Conservation (phyloP, 2,797 vertebrate genomes). For the Tiaroga cobitis region DNA sequence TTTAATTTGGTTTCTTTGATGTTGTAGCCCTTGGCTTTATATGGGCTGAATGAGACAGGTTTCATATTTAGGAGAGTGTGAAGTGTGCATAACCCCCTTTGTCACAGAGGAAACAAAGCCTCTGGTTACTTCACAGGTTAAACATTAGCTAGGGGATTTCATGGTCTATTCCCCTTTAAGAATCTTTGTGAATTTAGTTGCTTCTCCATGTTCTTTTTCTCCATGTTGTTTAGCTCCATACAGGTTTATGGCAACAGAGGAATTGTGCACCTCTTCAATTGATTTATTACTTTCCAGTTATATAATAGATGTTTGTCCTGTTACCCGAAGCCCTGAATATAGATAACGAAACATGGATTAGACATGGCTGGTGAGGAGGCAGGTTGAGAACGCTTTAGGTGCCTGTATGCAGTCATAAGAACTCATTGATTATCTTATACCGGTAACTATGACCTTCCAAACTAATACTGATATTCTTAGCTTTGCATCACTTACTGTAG, state of each 20-base stretch:
- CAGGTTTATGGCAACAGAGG: not conserved
- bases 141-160: slow-evolving; percentile 30
- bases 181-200: not conserved
- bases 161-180: not conserved
- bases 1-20: slow-evolving; percentile 10
- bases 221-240: not conserved
- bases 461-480: not conserved
- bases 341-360: slow-evolving; percentile 14
- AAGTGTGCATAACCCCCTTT: not conserved
- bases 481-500: not conserved
- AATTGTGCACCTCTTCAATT: not conserved
- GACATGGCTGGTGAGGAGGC: not conserved
- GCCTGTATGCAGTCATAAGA: not conserved
- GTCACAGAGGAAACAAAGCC: slow-evolving; percentile 13
- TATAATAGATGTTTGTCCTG: slow-evolving; percentile 31
- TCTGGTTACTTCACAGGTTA: slow-evolving; percentile 35
- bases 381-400: not conserved
- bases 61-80: not conserved
- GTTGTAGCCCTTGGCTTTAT: not conserved
- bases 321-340: slow-evolving; percentile 40
- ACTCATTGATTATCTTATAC: not conserved
- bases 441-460: not conserved
- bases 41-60: not conserved
- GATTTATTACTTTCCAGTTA: slow-evolving; percentile 39
- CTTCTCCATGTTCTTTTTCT: too few relatives aligned